phyloP scores from a whole-genome alignment of 2,113 vertebrate species.

The Oreochromis niloticus region DNA sequence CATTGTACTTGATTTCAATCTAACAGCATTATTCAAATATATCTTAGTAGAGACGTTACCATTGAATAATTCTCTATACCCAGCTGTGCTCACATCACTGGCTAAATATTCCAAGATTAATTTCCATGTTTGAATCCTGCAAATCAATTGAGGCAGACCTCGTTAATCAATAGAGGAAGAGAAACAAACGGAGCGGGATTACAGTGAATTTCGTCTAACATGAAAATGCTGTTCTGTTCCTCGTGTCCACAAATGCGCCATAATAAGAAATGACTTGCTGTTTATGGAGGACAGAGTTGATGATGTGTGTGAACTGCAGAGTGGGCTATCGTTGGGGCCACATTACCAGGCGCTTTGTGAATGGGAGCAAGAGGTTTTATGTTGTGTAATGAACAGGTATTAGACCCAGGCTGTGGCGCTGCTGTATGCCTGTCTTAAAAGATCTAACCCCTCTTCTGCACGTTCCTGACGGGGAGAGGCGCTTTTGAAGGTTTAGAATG shows the following conservation, averaged over 20 bases:
- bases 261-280: neutral
- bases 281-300: neutral
- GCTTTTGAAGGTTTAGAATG: constrained; percentile 1
- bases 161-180: neutral
- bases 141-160: neutral
- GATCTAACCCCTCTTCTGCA: neutral
- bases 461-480: neutral
- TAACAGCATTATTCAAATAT: neutral
- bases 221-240: neutral
- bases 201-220: neutral
- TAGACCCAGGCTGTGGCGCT: neutral
- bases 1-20: neutral
- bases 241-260: neutral
- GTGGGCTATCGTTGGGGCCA: neutral
- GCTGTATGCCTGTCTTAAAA: neutral
- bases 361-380: neutral
- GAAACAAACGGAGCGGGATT: neutral
- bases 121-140: neutral
- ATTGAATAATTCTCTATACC: neutral
- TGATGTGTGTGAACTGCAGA: neutral
- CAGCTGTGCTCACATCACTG: neutral
- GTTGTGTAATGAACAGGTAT: neutral
- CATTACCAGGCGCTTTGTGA: neutral
- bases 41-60: neutral
- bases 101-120: neutral